Evolutionary conservation across 2,797 vertebrate species (phyloP).

Genomic region (Saxicola maurus): DNA sequence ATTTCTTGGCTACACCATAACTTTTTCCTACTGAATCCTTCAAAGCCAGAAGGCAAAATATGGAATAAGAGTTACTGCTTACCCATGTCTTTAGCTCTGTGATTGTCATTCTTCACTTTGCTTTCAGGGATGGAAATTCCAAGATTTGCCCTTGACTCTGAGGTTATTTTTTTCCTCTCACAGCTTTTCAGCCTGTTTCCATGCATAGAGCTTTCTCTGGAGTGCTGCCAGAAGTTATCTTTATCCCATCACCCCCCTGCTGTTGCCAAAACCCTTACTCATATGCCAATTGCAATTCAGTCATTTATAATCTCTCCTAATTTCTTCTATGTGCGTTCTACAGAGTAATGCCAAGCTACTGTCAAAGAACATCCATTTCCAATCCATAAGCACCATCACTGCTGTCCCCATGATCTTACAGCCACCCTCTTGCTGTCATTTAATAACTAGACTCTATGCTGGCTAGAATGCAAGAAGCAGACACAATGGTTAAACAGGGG

Average conservation of each 20-base stretch:
- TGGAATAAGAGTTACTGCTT: not conserved
- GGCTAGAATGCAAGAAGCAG: not conserved
- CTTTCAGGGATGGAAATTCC: constrained; percentile 15
- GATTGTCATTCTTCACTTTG: not conserved
- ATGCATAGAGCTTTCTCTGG: constrained; percentile 5
- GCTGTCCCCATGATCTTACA: not conserved
- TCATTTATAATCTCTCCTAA: constrained; percentile 25
- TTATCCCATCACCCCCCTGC: constrained; percentile 35
- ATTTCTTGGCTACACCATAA: not conserved
- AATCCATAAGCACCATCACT: not conserved
- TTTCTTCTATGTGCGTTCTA: not conserved
- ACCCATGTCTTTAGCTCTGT: not conserved
- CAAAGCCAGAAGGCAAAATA: not conserved
- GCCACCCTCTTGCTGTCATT: not conserved
- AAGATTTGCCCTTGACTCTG: constrained; percentile 26
- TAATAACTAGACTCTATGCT: not conserved
- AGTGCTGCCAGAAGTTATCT: constrained; percentile 38
- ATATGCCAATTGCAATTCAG: constrained; percentile 9
- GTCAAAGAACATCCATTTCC: not conserved
- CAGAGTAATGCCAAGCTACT: not conserved
- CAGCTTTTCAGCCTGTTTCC: constrained; percentile 1
- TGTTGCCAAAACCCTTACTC: constrained; percentile 36
- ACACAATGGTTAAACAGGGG: not conserved
- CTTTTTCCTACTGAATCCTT: not conserved
- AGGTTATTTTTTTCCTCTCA: constrained; percentile 17